A percentile compares a stretch with the other conserved stretches of the same genome.
Evolutionary conservation across 2,113 vertebrate species (phyloP).

Genomic region (Sitta europaea): DNA sequence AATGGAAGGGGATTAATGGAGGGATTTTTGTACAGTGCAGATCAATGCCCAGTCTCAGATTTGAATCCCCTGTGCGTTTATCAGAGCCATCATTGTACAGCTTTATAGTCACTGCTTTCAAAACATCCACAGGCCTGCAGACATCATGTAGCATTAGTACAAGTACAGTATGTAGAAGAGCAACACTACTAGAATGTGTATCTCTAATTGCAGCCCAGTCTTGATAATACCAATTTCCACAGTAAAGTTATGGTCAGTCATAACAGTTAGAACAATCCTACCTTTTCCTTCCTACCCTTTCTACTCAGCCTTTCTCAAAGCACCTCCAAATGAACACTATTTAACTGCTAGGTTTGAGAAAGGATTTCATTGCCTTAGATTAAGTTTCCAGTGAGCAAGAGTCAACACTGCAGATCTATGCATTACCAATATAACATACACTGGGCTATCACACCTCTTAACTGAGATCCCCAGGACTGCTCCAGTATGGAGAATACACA

Average conservation of each 20-base stretch:
- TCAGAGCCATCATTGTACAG: not conserved
- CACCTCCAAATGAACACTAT: not conserved
- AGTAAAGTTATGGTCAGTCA: not conserved
- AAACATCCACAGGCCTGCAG: not conserved
- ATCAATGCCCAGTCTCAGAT: not conserved
- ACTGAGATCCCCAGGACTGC: not conserved
- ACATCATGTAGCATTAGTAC: not conserved
- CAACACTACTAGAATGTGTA: not conserved
- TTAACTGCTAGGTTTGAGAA: not conserved
- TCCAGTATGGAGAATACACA: not conserved
- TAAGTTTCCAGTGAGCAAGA: not conserved
- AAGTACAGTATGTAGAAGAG: not conserved
- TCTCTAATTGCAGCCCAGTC: not conserved
- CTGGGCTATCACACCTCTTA: not conserved
- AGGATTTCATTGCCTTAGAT: not conserved
- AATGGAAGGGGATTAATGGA: slow-evolving; percentile 8
- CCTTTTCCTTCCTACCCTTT: not conserved
- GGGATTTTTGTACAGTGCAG: not conserved
- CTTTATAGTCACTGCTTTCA: not conserved
- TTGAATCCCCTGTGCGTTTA: not conserved
- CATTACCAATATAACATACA: not conserved
- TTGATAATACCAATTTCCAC: not conserved
- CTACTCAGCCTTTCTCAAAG: not conserved
- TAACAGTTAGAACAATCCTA: not conserved
- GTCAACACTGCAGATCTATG: not conserved